Percentiles rank a stretch among this genome's conserved stretches.
Conservation (phyloP, 2,888 invertebrate species). For the Cataglyphis rosenhaueri region DNA sequence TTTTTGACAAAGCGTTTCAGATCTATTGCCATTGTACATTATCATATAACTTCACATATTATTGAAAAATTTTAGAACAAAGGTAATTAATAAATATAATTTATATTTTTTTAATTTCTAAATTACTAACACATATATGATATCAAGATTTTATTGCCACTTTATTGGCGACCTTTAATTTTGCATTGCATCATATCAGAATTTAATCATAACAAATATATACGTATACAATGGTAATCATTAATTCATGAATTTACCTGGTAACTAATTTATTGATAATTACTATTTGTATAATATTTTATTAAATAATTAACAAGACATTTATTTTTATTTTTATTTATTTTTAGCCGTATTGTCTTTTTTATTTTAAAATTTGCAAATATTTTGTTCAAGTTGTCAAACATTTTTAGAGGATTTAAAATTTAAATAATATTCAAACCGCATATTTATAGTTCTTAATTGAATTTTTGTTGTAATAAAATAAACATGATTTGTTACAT, state of each 20-base stretch:
- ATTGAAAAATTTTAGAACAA: not conserved
- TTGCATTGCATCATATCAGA: not conserved
- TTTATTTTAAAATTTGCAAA: not conserved
- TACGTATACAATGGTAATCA: not conserved
- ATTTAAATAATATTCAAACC: slow-evolving; percentile 1
- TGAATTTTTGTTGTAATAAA: not conserved
- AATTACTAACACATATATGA: not conserved
- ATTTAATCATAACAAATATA: slow-evolving; percentile 7
- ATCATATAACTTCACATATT: not conserved
- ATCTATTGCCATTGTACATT: not conserved
- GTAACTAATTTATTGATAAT: not conserved
- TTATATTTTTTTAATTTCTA: not conserved
- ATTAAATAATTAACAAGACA: not conserved
- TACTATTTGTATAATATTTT: not conserved
- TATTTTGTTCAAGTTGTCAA: not conserved
- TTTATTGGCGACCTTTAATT: not conserved
- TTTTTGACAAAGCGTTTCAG: no score
- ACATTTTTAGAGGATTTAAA: not conserved
- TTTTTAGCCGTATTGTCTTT: not conserved
- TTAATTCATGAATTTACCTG: not conserved
- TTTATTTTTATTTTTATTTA: slow-evolving; percentile 12
- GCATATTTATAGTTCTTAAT: not conserved
- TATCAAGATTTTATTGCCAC: not conserved
- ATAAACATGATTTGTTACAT: slow-evolving; percentile 15
- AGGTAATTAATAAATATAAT: not conserved